phyloP scores from a whole-genome alignment of 2,113 vertebrate species.

The Uropsilus gracilis region DNA sequence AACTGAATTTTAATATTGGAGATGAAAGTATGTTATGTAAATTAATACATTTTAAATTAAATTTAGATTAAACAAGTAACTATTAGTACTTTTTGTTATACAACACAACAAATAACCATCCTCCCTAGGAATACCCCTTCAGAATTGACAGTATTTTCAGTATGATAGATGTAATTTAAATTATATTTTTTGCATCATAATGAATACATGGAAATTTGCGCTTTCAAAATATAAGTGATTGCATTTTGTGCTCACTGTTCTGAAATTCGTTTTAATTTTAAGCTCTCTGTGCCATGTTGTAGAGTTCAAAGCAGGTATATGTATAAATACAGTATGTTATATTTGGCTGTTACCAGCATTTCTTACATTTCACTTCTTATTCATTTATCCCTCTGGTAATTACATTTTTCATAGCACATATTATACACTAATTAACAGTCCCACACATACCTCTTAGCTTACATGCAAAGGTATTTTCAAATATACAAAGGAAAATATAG shows the following conservation, averaged over 20 bases:
- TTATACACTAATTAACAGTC: neutral
- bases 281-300: neutral
- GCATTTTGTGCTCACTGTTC: neutral
- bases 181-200: neutral
- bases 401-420: neutral
- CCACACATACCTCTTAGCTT: neutral
- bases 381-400: neutral
- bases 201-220: neutral
- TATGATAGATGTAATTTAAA: neutral
- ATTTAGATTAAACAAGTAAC: neutral
- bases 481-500: neutral
- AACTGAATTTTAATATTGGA: constrained; percentile 2
- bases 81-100: neutral
- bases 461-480: neutral
- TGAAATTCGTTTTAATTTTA: neutral
- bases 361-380: neutral
- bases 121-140: neutral
- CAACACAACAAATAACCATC: neutral
- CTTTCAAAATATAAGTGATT: neutral
- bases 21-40: neutral
- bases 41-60: constrained; percentile 22
- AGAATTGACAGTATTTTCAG: neutral
- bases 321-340: neutral
- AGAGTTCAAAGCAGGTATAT: neutral
- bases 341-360: neutral